Conservation (phyloP, 2,888 invertebrate genomes). For the Dynastes hyllus region DNA sequence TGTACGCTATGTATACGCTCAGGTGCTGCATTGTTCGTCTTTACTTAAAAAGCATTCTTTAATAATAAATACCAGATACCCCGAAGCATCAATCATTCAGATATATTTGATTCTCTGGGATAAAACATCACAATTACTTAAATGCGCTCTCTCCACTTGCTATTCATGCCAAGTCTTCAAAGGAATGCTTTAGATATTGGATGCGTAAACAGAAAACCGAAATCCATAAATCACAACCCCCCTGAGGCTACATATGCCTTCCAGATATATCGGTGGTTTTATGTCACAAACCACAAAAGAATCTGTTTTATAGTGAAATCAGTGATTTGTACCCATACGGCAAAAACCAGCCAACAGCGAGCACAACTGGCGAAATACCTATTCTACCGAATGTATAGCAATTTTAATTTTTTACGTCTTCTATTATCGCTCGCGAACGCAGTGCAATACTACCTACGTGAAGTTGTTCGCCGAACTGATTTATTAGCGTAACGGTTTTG, state of each 20-base stretch:
- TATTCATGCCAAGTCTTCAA: constrained; percentile 62
- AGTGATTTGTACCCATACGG: constrained; percentile 50
- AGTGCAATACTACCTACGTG: constrained; percentile 38
- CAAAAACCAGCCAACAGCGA: too few species aligned
- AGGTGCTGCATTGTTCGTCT: constrained; percentile 45
- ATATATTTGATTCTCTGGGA: constrained; percentile 49
- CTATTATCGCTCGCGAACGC: constrained; percentile 42
- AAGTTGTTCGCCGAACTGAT: constrained; percentile 44
- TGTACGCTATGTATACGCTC: constrained; percentile 31
- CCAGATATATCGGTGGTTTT: constrained; percentile 62
- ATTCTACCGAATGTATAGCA: constrained; percentile 23
- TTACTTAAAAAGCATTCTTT: constrained; percentile 37
- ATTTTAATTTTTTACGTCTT: constrained; percentile 47
- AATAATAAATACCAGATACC: constrained; percentile 43
- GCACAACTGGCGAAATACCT: too few species aligned
- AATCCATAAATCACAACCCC: constrained; percentile 63
- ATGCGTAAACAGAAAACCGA: constrained; percentile 63
- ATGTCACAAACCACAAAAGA: constrained; percentile 61
- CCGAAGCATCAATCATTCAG: constrained; percentile 50
- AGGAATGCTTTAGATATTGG: constrained; percentile 61
- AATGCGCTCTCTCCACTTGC: constrained; percentile 56
- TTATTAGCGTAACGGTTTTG: constrained; percentile 38
- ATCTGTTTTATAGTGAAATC: constrained; percentile 58
- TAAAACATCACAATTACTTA: constrained; percentile 59
- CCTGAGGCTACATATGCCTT: constrained; percentile 61